Base-by-base conservation (phyloP, 2,113 vertebrate genomes). In the Romanogobio albipinnatus region DNA sequence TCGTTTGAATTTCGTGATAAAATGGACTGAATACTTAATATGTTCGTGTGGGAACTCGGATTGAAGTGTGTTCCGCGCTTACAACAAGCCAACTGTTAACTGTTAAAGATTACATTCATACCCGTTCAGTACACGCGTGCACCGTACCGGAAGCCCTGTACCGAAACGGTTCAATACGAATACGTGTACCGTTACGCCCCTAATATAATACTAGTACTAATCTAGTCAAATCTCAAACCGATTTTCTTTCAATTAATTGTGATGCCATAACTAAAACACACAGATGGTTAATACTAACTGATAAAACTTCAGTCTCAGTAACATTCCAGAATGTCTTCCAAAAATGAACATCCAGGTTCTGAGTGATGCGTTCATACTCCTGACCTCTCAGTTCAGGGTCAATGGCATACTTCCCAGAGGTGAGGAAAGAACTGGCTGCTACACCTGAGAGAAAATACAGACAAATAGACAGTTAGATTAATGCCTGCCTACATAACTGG, bases 301-400 rank as follows among this genome's bases (percentile, higher is more conserved):
- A 96, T 5, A 97, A 89, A 85, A 97, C 88, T 85, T 98, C 96
- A 0, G 94, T 97, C 92, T 98, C 97, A 0, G 96, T 97, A 85
- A 98, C 93, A 83, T 97, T 98, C 96, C 97, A 98, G 92, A 96
- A 98, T 1, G 91, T 86, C 90, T 97, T 98, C 97, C 97, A 98
- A 90, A 98, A 98, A 84, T 96, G 95, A 61, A 97, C 95, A 0
- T 98, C 97, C 85, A 97, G 90, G 91, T 97, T 97, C 89, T 97
- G 97, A 22, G 94, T 96, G 89, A 97, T 96, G 33, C 96, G 94
- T 81, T 97, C 96, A 89, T 95, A 98, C 90, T 97, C 96, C 0
- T 92, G 84, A 45, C 97, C 97, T 15, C 97, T 94, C 22, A 97
- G 91, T 89, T 98, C 96, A 0, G 97, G 97, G 92, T 98, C 96